These are phyloP conservation scores for Diacarnus erythraeanus DNA, from an alignment of 37 sponge, comb jelly and placozoan species.

Conservation along the genomic window DNA sequence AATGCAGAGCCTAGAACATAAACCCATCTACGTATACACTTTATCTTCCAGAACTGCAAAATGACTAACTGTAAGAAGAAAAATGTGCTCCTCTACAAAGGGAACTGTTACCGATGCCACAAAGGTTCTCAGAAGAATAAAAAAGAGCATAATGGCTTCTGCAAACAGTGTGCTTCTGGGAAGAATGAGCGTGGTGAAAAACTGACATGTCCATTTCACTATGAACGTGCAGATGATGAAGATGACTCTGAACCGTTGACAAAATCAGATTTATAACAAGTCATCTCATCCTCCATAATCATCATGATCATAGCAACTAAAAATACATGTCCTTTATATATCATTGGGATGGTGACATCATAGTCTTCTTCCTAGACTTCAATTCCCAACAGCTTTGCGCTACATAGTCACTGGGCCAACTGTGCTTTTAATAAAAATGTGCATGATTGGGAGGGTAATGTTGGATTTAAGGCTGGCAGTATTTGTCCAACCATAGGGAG, in stretches of 20 bases:
- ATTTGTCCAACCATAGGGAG: too few species aligned
- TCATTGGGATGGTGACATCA: too few species aligned
- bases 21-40: too few species aligned
- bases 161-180: background rate
- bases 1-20: too few species aligned
- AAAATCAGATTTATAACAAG: background rate
- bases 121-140: background rate
- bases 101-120: background rate
- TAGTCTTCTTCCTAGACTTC: too few species aligned
- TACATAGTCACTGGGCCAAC: too few species aligned
- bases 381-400: too few species aligned
- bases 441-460: too few species aligned
- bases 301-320: background rate
- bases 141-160: conserved; percentile 1
- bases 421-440: too few species aligned
- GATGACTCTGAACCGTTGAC: background rate
- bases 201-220: background rate
- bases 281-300: background rate
- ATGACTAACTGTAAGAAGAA: background rate
- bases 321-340: background rate
- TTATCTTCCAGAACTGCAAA: background rate
- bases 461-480: too few species aligned
- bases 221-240: background rate
- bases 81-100: background rate
- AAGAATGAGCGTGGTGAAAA: background rate